Percentiles rank a stretch among this genome's conserved stretches.
These are phyloP conservation scores for Quadriops clusia DNA, from an alignment of 2,888 invertebrate species.

Conservation along the genomic window DNA sequence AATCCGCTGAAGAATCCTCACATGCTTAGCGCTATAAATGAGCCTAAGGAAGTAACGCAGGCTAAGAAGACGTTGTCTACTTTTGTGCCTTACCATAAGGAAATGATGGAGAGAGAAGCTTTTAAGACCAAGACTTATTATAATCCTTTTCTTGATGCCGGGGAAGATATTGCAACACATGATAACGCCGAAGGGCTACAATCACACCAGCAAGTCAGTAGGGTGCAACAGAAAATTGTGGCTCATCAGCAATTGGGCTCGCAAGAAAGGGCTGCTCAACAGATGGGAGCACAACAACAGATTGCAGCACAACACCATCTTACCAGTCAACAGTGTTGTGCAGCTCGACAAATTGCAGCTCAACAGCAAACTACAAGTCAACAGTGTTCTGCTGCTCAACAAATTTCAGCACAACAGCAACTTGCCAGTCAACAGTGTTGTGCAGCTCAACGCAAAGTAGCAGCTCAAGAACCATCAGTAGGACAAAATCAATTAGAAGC, in stretches of 20 bases:
- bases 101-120: constrained; percentile 20
- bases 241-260: constrained; percentile 2
- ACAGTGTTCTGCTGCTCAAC: constrained; percentile 39
- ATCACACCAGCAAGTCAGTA: constrained; percentile 30
- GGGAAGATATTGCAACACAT: constrained; percentile 6
- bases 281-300: constrained; percentile 1
- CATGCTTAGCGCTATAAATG: constrained; percentile 9
- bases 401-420: constrained; percentile 13
- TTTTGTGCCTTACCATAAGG: constrained; percentile 30
- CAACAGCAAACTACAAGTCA: constrained; percentile 32
- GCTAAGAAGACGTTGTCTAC: too few relatives aligned
- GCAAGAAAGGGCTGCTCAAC: constrained; percentile 7
- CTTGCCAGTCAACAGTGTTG: not conserved
- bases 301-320: constrained; percentile 1
- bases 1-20: constrained; percentile 50
- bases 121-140: constrained; percentile 5
- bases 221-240: constrained; percentile 4
- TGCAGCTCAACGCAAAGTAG: too few relatives aligned
- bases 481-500: too few relatives aligned
- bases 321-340: constrained; percentile 6
- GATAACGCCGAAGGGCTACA: constrained; percentile 26
- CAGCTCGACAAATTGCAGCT: too few relatives aligned
- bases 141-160: too few relatives aligned
- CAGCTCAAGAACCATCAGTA: too few relatives aligned
- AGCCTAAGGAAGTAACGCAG: too few relatives aligned